Conservation (phyloP, 1,140 invertebrate genomes). For the Aphis craccivora region DNA sequence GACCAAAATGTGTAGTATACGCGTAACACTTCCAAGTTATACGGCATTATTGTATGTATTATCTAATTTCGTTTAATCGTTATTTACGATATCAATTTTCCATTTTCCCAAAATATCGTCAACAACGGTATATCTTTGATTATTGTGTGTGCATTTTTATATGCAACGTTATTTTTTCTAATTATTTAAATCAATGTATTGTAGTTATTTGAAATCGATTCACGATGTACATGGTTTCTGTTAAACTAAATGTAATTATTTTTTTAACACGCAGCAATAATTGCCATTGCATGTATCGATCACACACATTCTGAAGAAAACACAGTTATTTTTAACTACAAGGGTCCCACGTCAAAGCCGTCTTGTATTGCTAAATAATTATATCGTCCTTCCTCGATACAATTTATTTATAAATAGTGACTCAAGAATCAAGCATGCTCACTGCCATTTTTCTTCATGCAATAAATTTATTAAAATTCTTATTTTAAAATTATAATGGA, state of each 20-base stretch:
- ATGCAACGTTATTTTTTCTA: not conserved
- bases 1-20: slow-evolving; percentile 9
- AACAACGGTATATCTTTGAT: not conserved
- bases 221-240: not conserved
- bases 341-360: too few species aligned
- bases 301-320: not conserved
- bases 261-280: not conserved
- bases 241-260: not conserved
- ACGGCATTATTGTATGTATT: not conserved
- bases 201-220: not conserved
- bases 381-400: too few species aligned
- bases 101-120: not conserved
- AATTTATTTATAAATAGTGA: too few species aligned
- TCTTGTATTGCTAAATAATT: too few species aligned
- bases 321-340: not conserved
- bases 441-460: too few species aligned
- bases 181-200: not conserved
- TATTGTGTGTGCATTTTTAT: not conserved
- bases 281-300: not conserved
- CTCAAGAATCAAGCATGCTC: too few species aligned
- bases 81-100: not conserved
- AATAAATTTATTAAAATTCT: too few species aligned
- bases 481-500: too few species aligned
- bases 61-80: not conserved
- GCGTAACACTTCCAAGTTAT: not conserved